phyloP scores from a whole-genome alignment of 2,888 invertebrate species.

The Heliconius aoede region DNA sequence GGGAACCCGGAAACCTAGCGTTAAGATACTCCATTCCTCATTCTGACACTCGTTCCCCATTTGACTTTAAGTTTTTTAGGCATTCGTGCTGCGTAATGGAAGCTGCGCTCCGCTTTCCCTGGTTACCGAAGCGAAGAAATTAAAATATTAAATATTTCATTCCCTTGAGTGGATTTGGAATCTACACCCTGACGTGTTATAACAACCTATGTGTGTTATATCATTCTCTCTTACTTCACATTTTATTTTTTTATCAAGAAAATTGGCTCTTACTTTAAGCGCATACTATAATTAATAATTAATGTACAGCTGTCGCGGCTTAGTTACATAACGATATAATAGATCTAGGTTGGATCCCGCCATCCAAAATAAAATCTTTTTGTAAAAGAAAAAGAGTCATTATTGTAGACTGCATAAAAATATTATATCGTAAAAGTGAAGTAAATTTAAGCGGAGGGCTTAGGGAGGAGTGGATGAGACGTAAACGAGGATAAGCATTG shows the following conservation, averaged over 20 bases:
- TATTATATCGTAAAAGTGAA: conserved; percentile 2
- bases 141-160: background rate
- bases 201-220: too few species aligned
- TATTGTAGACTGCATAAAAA: conserved; percentile 5
- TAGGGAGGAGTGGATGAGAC: conserved; percentile 9
- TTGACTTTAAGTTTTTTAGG: background rate
- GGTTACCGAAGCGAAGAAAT: background rate
- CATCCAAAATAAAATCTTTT: too few species aligned
- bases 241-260: too few species aligned
- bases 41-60: background rate
- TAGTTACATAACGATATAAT: too few species aligned
- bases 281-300: too few species aligned
- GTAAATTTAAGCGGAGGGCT: conserved; percentile 1
- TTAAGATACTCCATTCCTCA: background rate
- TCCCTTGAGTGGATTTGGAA: background rate
- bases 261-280: too few species aligned
- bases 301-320: too few species aligned
- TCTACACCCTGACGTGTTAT: too few species aligned
- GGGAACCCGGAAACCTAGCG: background rate
- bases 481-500: conserved; percentile 14
- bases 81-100: background rate
- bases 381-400: background rate
- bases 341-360: too few species aligned
- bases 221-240: too few species aligned
- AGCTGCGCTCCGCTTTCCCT: background rate